Conservation (phyloP, 2,797 vertebrate genomes). For the Pogoniulus pusillus region DNA sequence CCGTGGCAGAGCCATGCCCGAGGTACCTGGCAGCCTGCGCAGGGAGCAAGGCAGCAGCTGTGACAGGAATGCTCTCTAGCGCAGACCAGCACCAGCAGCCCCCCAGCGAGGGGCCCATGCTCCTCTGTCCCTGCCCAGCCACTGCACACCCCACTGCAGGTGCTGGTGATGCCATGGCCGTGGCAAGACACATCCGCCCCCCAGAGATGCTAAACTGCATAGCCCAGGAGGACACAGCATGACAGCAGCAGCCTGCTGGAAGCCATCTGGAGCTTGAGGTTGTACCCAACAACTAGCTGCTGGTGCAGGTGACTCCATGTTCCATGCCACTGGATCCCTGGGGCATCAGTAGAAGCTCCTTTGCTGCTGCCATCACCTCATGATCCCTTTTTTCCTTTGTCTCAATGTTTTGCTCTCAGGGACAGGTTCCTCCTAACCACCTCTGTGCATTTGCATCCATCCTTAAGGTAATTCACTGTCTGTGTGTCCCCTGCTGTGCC, state of each 20-base stretch:
- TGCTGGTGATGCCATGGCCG: not conserved
- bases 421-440: slow-evolving; percentile 87
- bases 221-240: not conserved
- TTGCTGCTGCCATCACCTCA: slow-evolving; percentile 13
- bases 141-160: fast-evolving
- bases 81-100: not conserved
- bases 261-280: not conserved
- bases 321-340: not conserved
- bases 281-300: no score
- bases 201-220: not conserved
- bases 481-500: not conserved
- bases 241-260: not conserved
- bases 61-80: not conserved
- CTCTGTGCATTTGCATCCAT: slow-evolving; percentile 88
- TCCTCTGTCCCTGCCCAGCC: not conserved
- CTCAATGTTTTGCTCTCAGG: slow-evolving; percentile 82
- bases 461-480: slow-evolving; percentile 87
- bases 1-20: not conserved
- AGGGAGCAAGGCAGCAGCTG: not conserved
- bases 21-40: fast-evolving
- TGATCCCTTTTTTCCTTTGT: slow-evolving; percentile 62
- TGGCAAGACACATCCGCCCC: not conserved
- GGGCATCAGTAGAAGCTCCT: not conserved
- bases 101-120: fast-evolving
- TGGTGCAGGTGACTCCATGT: not conserved